Base-by-base conservation (phyloP, 2,888 invertebrate species). In the Ichneumon xanthorius region DNA sequence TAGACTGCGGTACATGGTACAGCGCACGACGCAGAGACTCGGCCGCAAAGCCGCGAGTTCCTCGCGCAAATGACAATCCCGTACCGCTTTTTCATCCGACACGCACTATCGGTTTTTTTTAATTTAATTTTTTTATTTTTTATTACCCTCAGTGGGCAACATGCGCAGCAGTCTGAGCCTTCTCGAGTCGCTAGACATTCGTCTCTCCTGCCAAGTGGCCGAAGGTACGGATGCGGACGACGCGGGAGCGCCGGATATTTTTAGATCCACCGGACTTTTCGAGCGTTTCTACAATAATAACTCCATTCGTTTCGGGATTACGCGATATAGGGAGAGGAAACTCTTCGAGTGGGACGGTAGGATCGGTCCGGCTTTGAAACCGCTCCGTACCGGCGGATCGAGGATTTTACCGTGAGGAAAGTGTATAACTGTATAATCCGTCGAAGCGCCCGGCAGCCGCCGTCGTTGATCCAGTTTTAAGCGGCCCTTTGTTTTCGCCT, bases 381-480 rank as follows among this genome's bases (percentile, higher is more conserved):
- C 9, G 26, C 58, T 58, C 1, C 26, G 26, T 4, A 1, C 4
- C 4, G 58, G 26, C 58, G 22, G 16, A 26, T 58, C 58, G 67
- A 72, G 72, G 58, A 79, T 76, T 82, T 73, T 75, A 71, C 40
- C 50, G 22, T 30, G 63, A 68, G 16, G 14, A 81, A 82, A 58
- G 53, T 53, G 14, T 40, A 22, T 61, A 65, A 79, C 63, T 73
- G 73, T 40, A 78, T 85, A 85, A 85, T 82, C 82, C 85, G 30
- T 40, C 33, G 26, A 22, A 33, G 22, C 65, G 1, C 2, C 19
- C 40, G 11, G 45, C 26, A 30, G 33, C 61, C 61, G 50, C 50
- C 53, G 70, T 14, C 11, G 68, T 70, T 85, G 72, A 79, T 78
- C 73, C 78, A 75, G 58, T 65, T 82, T 85, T 26, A 70, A 81